Conservation (phyloP, 2,888 invertebrate genomes). For the Ochropleura leucogaster region DNA sequence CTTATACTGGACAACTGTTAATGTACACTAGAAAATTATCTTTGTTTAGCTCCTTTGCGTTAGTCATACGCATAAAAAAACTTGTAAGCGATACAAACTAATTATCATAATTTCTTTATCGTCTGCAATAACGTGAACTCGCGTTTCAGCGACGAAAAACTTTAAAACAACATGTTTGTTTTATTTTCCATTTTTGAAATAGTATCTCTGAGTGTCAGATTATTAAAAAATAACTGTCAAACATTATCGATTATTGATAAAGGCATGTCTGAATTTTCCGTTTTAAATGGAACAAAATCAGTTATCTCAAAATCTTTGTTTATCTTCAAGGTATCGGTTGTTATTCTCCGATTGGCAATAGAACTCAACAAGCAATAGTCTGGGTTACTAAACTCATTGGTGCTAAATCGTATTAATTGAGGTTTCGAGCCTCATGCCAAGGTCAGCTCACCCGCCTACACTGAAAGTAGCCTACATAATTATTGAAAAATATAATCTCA, state of each 20-base stretch:
- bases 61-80: slow-evolving; percentile 21
- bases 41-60: slow-evolving; percentile 45
- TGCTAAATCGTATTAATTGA: slow-evolving; percentile 45
- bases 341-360: slow-evolving; percentile 36
- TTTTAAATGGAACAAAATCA: background rate
- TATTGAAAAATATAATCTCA: slow-evolving; percentile 8
- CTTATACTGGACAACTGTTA: slow-evolving; percentile 56
- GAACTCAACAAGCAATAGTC: slow-evolving; percentile 32
- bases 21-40: slow-evolving; percentile 58
- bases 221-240: slow-evolving; percentile 1
- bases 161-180: slow-evolving; percentile 4
- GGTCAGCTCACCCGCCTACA: slow-evolving; percentile 39
- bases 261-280: background rate
- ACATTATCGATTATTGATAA: background rate
- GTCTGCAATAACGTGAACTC: slow-evolving; percentile 27
- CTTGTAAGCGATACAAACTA: slow-evolving; percentile 16
- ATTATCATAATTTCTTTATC: slow-evolving; percentile 26
- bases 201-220: background rate
- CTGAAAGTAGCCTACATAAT: slow-evolving; percentile 7
- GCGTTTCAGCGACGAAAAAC: slow-evolving; percentile 38
- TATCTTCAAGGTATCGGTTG: slow-evolving; percentile 21
- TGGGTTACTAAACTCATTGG: slow-evolving; percentile 36
- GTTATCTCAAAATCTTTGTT: slow-evolving; percentile 1
- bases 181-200: slow-evolving; percentile 3
- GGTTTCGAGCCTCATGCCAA: slow-evolving; percentile 36